phyloP scores from a whole-genome alignment of 1,140 invertebrate species.

The Popillia japonica region DNA sequence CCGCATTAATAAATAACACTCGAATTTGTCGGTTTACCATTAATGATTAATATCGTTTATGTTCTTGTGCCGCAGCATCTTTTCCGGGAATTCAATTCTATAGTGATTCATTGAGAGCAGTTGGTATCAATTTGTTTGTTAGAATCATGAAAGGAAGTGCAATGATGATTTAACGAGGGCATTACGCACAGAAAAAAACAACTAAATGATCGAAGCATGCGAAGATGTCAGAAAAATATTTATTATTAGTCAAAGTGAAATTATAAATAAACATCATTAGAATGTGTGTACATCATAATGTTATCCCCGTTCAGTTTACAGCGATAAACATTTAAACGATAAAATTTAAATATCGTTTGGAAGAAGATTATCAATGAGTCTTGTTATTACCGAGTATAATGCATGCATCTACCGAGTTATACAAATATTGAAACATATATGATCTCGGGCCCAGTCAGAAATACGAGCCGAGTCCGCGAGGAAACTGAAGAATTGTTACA shows the following conservation, averaged over 20 bases:
- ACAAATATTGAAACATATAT: constrained; percentile 31
- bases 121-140: neutral
- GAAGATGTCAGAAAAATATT: no score
- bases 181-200: neutral
- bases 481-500: constrained; percentile 14
- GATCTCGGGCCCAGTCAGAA: constrained; percentile 19
- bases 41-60: constrained; percentile 10
- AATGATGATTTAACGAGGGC: neutral
- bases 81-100: constrained; percentile 13
- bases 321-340: neutral
- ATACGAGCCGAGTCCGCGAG: neutral
- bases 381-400: constrained; percentile 17
- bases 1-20: no score
- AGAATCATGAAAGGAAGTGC: constrained; percentile 11
- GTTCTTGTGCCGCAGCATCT: constrained; percentile 20
- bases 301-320: neutral
- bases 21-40: no score
- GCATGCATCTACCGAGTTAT: neutral
- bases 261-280: neutral
- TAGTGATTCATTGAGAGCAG: neutral
- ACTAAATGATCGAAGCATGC: neutral
- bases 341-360: neutral
- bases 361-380: constrained; percentile 23
- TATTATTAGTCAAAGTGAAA: neutral
- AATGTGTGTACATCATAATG: neutral